Evolutionary conservation across 2,113 vertebrate species (phyloP).

Genomic region (Spilogale gracilis): DNA sequence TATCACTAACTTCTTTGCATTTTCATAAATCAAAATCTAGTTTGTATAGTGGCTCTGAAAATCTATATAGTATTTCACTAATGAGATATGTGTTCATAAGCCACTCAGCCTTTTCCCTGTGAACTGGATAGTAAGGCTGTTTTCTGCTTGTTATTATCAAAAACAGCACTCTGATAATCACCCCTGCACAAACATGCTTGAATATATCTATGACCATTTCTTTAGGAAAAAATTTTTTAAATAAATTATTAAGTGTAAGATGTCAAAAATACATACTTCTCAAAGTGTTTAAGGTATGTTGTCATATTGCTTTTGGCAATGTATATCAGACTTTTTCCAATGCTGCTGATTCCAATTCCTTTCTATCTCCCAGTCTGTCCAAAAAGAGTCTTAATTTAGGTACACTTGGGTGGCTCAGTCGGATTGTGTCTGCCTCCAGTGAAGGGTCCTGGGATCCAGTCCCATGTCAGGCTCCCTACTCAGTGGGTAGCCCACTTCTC

Average conservation of each 20-base stretch:
- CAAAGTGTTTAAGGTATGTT: not conserved
- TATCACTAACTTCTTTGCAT: constrained; percentile 28
- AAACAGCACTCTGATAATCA: not conserved
- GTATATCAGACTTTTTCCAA: not conserved
- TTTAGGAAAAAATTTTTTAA: not conserved
- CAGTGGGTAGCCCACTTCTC: no score
- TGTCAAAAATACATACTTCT: not conserved
- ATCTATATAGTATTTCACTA: not conserved
- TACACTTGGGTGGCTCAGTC: no score
- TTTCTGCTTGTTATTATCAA: not conserved
- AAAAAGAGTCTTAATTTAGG: not conserved
- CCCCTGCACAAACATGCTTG: not conserved
- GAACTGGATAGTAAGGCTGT: not conserved
- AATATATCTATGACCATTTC: not conserved
- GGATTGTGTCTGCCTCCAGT: no score
- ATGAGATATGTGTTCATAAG: not conserved
- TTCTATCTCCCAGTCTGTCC: not conserved
- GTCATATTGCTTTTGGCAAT: not conserved
- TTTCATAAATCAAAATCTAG: not conserved
- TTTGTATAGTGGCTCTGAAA: not conserved
- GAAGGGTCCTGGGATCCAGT: no score
- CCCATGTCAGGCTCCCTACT: no score
- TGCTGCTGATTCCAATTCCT: not conserved
- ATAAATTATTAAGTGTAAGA: not conserved
- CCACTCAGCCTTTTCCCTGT: not conserved